Evolutionary conservation across 1,140 invertebrate genomes (phyloP).

Genomic region (Diabrotica virgifera): DNA sequence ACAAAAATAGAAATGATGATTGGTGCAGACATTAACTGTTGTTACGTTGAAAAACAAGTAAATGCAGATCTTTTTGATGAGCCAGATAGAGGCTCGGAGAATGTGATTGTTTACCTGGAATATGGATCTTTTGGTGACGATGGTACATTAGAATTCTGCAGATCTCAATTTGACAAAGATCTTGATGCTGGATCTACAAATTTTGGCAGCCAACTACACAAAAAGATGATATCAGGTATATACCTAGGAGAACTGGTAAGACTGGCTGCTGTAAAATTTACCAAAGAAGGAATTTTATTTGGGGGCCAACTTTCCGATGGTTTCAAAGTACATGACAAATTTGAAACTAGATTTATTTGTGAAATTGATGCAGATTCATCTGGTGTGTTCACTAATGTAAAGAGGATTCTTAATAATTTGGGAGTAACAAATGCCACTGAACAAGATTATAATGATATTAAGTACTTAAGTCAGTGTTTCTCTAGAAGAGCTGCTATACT

Average conservation of each 20-base stretch:
- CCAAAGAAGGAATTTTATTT: conserved; percentile 72
- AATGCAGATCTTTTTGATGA: conserved; percentile 57
- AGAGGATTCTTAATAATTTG: conserved; percentile 57
- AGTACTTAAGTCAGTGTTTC: conserved; percentile 86
- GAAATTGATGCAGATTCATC: conserved; percentile 89
- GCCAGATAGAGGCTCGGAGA: conserved; percentile 59
- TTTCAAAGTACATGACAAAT: conserved; percentile 56
- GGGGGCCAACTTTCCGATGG: conserved; percentile 65
- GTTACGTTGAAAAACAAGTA: conserved; percentile 87
- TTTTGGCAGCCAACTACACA: conserved; percentile 75
- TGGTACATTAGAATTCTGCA: conserved; percentile 80
- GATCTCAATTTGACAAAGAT: conserved; percentile 82
- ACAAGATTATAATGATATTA: conserved; percentile 43
- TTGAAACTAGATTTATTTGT: conserved; percentile 95
- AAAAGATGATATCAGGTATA: conserved; percentile 92
- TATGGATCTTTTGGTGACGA: conserved; percentile 97
- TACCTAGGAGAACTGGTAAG: conserved; percentile 84
- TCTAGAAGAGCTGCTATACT: conserved; percentile 90
- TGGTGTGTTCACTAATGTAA: conserved; percentile 77
- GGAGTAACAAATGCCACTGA: conserved; percentile 74
- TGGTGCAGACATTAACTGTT: conserved; percentile 90
- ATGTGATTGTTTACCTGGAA: conserved; percentile 91
- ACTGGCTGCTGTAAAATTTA: conserved; percentile 72
- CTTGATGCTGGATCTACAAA: conserved; percentile 81
- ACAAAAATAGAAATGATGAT: conserved; percentile 44